These are phyloP conservation scores for Rhodinocichla rosea DNA, from an alignment of 2,113 vertebrate genomes.

Conservation along the genomic window DNA sequence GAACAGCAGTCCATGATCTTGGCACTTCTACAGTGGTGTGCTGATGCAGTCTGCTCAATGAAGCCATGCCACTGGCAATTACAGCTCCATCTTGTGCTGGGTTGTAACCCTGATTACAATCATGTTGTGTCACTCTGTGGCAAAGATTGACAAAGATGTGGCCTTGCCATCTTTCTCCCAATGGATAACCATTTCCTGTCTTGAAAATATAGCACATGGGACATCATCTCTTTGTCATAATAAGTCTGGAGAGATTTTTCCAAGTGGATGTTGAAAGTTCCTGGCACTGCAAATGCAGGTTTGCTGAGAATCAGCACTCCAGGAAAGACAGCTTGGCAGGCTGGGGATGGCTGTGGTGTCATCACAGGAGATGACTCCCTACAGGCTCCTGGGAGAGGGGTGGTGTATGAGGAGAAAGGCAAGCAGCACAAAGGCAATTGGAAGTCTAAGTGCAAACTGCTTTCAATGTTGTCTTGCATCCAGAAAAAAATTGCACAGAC, in stretches of 20 bases:
- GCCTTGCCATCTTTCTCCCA: not conserved
- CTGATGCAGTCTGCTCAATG: not conserved
- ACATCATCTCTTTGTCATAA: not conserved
- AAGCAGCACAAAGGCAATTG: conserved; percentile 22
- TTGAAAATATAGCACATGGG: not conserved
- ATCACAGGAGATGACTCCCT: not conserved
- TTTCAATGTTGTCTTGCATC: not conserved
- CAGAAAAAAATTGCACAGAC: not conserved
- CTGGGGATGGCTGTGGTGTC: not conserved
- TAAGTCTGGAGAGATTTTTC: not conserved
- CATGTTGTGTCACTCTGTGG: not conserved
- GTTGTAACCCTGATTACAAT: not conserved
- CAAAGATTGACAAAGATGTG: not conserved
- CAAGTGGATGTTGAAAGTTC: not conserved
- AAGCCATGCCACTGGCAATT: not conserved
- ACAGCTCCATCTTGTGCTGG: not conserved
- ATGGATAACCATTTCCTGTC: not conserved
- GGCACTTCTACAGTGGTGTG: not conserved
- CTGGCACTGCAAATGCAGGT: not conserved
- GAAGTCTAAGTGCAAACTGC: not conserved
- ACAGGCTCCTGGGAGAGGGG: not conserved
- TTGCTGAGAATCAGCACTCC: not conserved
- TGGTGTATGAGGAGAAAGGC: not conserved
- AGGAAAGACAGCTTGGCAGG: conserved; percentile 19
- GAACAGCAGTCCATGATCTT: not conserved